Conservation (phyloP, 35 echinoderm and acorn worm genomes). For the Ptychodera flava region DNA sequence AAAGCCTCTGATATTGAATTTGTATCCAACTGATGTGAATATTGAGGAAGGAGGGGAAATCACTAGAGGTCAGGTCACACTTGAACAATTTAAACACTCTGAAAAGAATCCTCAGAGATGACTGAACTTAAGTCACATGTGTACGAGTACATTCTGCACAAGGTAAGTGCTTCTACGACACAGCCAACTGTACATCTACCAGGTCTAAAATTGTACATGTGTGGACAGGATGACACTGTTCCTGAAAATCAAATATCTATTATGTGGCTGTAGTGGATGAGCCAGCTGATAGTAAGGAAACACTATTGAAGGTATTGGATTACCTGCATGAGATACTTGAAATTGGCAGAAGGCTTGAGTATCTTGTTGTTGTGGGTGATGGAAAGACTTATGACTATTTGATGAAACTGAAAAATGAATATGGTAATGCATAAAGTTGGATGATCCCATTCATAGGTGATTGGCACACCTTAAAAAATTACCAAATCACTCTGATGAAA, state of each 20-base stretch:
- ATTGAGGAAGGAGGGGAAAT: background rate
- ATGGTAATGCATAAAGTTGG: conserved; percentile 44
- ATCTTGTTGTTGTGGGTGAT: conserved; percentile 59
- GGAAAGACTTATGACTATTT: conserved; percentile 45
- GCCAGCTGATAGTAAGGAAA: conserved; percentile 45
- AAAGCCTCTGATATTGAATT: background rate
- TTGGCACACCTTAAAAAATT: conserved; percentile 84
- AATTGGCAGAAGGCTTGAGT: conserved; percentile 22
- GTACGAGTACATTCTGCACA: conserved; percentile 2
- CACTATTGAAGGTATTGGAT: conserved; percentile 22
- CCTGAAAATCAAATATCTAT: conserved; percentile 34
- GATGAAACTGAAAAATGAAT: conserved; percentile 42
- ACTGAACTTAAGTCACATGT: background rate
- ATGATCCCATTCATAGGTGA: conserved; percentile 75
- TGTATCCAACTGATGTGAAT: background rate
- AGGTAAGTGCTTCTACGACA: background rate
- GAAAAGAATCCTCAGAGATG: too few species aligned
- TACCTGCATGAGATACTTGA: conserved; percentile 22
- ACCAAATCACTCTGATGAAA: conserved; percentile 56
- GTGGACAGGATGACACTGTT: background rate
- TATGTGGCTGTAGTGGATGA: conserved; percentile 30
- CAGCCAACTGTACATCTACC: conserved; percentile 24
- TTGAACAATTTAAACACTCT: too few species aligned
- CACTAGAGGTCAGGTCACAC: too few species aligned
- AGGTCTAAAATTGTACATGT: conserved; percentile 18